phyloP scores from a whole-genome alignment of 2,888 invertebrate genomes.

The Trissonchulus sp. region DNA sequence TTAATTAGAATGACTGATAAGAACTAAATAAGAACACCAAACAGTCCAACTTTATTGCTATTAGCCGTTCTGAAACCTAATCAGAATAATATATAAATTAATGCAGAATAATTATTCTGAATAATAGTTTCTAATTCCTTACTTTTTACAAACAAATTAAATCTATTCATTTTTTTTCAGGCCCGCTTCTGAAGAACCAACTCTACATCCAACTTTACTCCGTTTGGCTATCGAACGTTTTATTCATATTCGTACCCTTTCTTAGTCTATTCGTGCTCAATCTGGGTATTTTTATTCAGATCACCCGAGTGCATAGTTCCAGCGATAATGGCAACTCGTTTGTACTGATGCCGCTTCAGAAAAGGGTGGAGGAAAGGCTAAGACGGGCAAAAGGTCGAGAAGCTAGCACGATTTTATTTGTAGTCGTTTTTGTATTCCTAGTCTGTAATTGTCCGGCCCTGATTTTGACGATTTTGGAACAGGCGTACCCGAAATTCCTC shows the following conservation, averaged over 20 bases:
- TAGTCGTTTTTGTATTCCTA: slow-evolving; percentile 23
- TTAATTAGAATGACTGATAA: too few relatives aligned
- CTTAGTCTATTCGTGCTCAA: neutral
- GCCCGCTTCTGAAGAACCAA: neutral
- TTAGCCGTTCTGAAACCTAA: too few relatives aligned
- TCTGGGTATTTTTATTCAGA: neutral
- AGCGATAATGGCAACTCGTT: neutral
- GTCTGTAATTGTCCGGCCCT: slow-evolving; percentile 19
- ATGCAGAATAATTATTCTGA: too few relatives aligned
- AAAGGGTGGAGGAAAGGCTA: neutral
- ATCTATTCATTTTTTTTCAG: neutral
- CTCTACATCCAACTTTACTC: neutral
- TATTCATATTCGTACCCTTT: slow-evolving; percentile 18
- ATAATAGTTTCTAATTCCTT: too few relatives aligned
- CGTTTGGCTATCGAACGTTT: slow-evolving; percentile 2
- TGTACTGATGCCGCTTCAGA: slow-evolving; percentile 11
- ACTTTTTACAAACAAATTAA: too few relatives aligned
- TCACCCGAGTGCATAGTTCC: neutral
- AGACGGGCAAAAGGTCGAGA: slow-evolving; percentile 9
- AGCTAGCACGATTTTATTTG: slow-evolving; percentile 11
- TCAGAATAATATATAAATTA: too few relatives aligned
- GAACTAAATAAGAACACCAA: too few relatives aligned
- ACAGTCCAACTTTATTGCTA: too few relatives aligned
- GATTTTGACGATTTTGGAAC: slow-evolving; percentile 18
- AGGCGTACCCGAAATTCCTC: neutral